phyloP scores from a whole-genome alignment of 37 sponge, comb jelly and placozoan species.

The Haliclona indistincta region DNA sequence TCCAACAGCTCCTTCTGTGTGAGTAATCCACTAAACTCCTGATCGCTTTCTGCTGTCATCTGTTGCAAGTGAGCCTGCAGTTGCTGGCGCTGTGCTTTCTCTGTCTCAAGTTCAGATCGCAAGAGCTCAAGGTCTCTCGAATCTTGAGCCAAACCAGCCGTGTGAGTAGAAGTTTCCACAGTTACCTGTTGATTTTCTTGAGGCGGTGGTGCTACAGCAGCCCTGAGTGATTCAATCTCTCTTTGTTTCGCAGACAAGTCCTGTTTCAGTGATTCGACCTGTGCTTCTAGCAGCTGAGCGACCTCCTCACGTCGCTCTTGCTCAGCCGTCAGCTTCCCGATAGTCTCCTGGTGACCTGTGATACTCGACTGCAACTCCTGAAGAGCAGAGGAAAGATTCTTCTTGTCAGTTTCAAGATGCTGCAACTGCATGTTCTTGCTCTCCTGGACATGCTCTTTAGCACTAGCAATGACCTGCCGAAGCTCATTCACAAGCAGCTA shows the following conservation, averaged over 20 bases:
- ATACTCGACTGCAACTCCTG: slow-evolving; percentile 20
- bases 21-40: slow-evolving; percentile 25
- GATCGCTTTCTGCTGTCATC: slow-evolving; percentile 38
- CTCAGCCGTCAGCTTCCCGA: slow-evolving; percentile 10
- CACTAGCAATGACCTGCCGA: background rate
- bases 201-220: background rate
- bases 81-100: slow-evolving; percentile 16
- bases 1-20: slow-evolving; percentile 22
- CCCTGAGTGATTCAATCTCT: slow-evolving; percentile 6
- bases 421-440: slow-evolving; percentile 9
- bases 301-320: slow-evolving; percentile 11
- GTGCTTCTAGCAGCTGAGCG: slow-evolving; percentile 4
- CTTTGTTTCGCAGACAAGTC: slow-evolving; percentile 23
- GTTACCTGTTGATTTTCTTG: background rate
- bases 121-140: background rate
- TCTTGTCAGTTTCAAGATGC: slow-evolving; percentile 27
- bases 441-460: background rate
- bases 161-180: background rate
- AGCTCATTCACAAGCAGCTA: background rate
- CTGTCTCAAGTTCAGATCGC: slow-evolving; percentile 1
- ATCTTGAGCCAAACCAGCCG: background rate
- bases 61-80: slow-evolving; percentile 35
- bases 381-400: background rate
- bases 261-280: slow-evolving; percentile 1
- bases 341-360: slow-evolving; percentile 19